Base-by-base conservation (phyloP, 2,888 invertebrate species). In the Eurytoma adleriae region DNA sequence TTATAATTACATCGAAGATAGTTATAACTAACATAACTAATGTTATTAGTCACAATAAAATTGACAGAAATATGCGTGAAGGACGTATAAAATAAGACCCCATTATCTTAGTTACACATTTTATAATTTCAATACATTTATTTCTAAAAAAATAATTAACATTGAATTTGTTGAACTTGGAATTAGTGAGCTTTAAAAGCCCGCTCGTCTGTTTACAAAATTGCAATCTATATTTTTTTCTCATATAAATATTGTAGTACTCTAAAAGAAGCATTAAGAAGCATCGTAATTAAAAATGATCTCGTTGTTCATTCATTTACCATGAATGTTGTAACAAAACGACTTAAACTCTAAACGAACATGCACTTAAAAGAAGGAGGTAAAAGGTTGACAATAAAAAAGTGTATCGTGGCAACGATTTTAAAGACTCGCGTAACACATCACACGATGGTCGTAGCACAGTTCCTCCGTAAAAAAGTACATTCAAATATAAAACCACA, bases 71-170 rank as follows among this genome's bases (percentile, higher is more conserved):
- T 24, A 24, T 1, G 2, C 24, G 2, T 24, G 24, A 24, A 24
- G 24, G 24, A 24, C 1, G 24, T 24, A 24, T 2, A 2, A 2
- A 24, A 24, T 24, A 24, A 7, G 1, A 40, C 4, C 10, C 10
- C 40, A 10, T 40, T 40, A 10, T 40, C 4, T 40, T 40, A 40
- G 40, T 10, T 40, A 40, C 1, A 40, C 40, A 40, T 40, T 10
- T 40, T 10, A 12, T 64, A 16, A 40, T 64, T n/a, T 12, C 12
- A 48, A 40, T 48, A 18, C 13, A 64, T 64, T 64, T 64, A 64
- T 40, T 64, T 64, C 18, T 64, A 64, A 64, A n/a, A 64, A 64
- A 64, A 64, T 64, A n/a, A 48, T 40, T 64, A 40, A 64, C 64
- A 64, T 64, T 30, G n/a, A 62, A n/a, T 16, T 14, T 4, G 30